These are phyloP conservation scores for Anguilla rostrata DNA, from an alignment of 2,113 vertebrate genomes.

Conservation along the genomic window DNA sequence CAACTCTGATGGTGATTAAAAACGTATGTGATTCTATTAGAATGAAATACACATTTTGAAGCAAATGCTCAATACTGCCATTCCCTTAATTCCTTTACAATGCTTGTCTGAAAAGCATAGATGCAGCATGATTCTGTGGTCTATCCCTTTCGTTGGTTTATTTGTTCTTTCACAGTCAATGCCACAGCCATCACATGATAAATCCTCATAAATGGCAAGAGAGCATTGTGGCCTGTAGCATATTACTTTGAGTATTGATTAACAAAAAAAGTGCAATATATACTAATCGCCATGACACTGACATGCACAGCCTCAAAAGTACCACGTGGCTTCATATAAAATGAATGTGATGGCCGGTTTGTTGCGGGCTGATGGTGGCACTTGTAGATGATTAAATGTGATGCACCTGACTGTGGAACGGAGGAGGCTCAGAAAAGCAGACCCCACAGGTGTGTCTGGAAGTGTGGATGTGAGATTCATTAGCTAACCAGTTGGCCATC, in stretches of 20 bases:
- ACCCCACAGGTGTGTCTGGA: slow-evolving; percentile 3
- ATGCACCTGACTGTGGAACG: background rate
- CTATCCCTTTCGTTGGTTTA: background rate
- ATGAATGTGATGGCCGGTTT: background rate
- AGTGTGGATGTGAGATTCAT: background rate
- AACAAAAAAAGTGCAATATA: background rate
- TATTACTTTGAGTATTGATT: background rate
- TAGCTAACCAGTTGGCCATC: background rate
- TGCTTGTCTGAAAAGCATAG: background rate
- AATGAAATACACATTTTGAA: background rate
- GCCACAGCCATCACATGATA: background rate
- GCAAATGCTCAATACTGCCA: background rate
- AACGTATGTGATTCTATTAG: background rate
- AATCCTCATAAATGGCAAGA: background rate
- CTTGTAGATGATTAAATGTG: background rate
- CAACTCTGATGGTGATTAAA: background rate
- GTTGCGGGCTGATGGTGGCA: background rate
- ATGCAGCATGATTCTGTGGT: background rate
- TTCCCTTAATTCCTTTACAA: background rate
- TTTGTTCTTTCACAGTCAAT: background rate
- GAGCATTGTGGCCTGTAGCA: background rate
- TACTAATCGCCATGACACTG: background rate
- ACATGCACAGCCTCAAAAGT: background rate
- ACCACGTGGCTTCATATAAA: background rate
- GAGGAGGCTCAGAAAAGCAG: background rate